Conservation (phyloP, 92 coral and sea anemone genomes). For the Phenganax marumi region DNA sequence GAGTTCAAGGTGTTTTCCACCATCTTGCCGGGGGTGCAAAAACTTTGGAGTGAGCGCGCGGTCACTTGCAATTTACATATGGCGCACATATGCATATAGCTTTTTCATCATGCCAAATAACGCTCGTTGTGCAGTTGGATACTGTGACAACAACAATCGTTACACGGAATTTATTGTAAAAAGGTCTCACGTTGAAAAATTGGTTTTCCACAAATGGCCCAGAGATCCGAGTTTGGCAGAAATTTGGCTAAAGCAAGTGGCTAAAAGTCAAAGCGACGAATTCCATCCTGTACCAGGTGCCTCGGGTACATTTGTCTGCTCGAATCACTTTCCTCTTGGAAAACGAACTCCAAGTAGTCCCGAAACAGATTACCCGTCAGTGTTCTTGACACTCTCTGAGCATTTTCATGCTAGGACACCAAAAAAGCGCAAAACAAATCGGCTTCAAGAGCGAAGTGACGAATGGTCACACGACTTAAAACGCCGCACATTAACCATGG, state of each 20-base stretch:
- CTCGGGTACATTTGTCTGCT: slow-evolving; percentile 58
- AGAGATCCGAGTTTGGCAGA: slow-evolving; percentile 51
- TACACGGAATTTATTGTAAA: slow-evolving; percentile 49
- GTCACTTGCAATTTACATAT: not conserved
- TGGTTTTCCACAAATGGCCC: slow-evolving; percentile 58
- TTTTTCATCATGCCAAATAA: slow-evolving; percentile 2
- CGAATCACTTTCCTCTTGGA: slow-evolving; percentile 38
- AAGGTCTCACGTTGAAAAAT: slow-evolving; percentile 43
- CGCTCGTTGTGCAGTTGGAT: slow-evolving; percentile 59
- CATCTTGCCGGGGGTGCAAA: slow-evolving; percentile 45
- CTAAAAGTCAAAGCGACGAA: slow-evolving; percentile 48
- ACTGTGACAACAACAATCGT: slow-evolving; percentile 57
- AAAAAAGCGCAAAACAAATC: too few relatives aligned
- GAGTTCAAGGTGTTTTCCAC: slow-evolving; percentile 30
- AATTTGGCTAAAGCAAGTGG: slow-evolving; percentile 58
- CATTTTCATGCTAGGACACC: too few relatives aligned
- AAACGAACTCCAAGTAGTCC: slow-evolving; percentile 37
- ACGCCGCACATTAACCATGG: too few relatives aligned
- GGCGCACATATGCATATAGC: too few relatives aligned
- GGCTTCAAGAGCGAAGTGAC: too few relatives aligned
- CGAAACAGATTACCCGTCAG: slow-evolving; percentile 53
- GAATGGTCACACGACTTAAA: too few relatives aligned
- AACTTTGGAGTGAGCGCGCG: slow-evolving; percentile 32
- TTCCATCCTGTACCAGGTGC: slow-evolving; percentile 55
- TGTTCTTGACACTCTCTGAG: slow-evolving; percentile 19